Conservation (phyloP, 2,113 vertebrate genomes). For the Rhabdomys dilectus region DNA sequence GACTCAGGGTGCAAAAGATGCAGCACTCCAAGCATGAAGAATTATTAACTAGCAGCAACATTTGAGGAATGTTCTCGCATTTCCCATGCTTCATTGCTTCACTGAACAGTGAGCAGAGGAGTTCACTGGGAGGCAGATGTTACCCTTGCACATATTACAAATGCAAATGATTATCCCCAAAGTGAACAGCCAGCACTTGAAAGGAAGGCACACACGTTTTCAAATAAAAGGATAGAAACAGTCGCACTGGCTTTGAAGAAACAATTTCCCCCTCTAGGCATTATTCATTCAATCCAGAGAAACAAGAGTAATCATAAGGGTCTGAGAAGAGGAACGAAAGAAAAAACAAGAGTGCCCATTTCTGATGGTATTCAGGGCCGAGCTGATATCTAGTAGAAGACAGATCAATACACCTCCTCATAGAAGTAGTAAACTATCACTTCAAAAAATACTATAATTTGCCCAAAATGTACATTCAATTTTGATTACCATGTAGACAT, state of each 20-base stretch:
- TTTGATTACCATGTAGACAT: background rate
- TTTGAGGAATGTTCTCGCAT: conserved; percentile 79
- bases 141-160: conserved; percentile 57
- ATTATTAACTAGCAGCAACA: conserved; percentile 80
- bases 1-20: conserved; percentile 77
- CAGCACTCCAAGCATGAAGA: conserved; percentile 84
- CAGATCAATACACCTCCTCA: background rate
- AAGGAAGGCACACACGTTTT: conserved; percentile 3
- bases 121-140: conserved; percentile 81
- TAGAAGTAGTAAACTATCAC: background rate
- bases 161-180: conserved; percentile 80
- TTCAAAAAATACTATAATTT: background rate
- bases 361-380: background rate
- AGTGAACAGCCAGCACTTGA: conserved; percentile 59
- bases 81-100: conserved; percentile 85
- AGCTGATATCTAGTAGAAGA: background rate
- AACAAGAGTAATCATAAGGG: background rate
- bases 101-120: conserved; percentile 83
- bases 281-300: background rate
- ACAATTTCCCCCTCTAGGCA: background rate
- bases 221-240: background rate
- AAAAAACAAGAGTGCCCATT: background rate
- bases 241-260: background rate
- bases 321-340: background rate
- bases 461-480: background rate